Percentiles rank a stretch among this genome's conserved stretches.
Conservation (phyloP, 2,113 vertebrate species). For the Ursus arctos region DNA sequence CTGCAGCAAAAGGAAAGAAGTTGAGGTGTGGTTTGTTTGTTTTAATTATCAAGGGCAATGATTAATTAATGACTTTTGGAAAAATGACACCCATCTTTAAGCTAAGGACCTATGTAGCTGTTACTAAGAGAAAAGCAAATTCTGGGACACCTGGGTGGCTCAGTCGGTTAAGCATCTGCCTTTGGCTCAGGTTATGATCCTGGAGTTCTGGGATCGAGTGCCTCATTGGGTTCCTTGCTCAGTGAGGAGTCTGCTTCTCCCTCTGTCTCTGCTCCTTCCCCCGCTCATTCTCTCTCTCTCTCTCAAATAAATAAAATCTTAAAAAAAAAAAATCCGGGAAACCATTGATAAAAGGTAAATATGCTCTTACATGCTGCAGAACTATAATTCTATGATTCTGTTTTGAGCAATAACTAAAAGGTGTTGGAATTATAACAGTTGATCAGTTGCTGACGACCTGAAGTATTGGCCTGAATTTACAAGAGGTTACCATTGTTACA, state of each 20-base stretch:
- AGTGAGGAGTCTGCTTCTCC: neutral
- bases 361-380: neutral
- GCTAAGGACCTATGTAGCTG: neutral
- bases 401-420: slow-evolving; percentile 17
- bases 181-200: neutral
- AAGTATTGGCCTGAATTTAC: neutral
- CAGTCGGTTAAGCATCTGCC: neutral
- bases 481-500: neutral
- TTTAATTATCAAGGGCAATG: neutral
- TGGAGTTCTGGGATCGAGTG: neutral
- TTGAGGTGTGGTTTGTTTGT: neutral
- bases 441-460: neutral
- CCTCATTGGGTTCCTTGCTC: neutral
- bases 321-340: neutral
- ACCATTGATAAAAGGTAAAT: neutral
- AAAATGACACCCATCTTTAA: neutral
- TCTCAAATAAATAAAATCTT: neutral
- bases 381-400: neutral
- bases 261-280: neutral
- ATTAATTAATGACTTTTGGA: neutral
- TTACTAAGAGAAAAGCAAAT: neutral
- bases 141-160: neutral
- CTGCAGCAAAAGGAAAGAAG: neutral
- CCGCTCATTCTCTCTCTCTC: no score
- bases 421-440: neutral